Percentiles rank a stretch among this genome's conserved stretches.
These are phyloP conservation scores for Yponomeuta evonymella DNA, from an alignment of 2,888 invertebrate genomes.

Conservation along the genomic window DNA sequence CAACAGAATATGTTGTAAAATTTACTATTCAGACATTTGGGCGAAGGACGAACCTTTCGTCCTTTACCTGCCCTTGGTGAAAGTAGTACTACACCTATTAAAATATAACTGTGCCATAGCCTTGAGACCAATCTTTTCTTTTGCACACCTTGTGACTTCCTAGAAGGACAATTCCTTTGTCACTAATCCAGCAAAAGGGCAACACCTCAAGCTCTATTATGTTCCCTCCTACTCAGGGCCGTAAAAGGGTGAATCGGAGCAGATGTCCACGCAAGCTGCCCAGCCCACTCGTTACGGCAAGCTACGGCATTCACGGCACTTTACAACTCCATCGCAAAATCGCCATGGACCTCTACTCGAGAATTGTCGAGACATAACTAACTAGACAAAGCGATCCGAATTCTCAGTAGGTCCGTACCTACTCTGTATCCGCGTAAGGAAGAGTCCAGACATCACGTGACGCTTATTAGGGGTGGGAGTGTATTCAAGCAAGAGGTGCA, in stretches of 20 bases:
- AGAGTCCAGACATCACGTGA: no score
- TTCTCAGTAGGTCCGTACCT: background rate
- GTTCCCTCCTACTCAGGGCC: background rate
- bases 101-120: background rate
- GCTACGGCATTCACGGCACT: background rate
- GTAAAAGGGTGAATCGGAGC: constrained; percentile 7
- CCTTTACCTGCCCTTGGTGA: no score
- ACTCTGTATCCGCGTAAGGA: background rate
- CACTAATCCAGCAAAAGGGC: background rate
- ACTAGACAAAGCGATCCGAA: background rate
- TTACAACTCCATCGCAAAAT: constrained; percentile 1
- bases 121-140: background rate
- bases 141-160: background rate
- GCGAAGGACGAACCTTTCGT: no score
- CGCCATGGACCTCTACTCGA: constrained; percentile 3
- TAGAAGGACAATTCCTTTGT: constrained; percentile 3
- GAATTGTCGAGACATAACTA: background rate
- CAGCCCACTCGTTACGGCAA: constrained; percentile 8
- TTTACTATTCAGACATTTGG: no score
- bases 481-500: no score
- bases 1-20: no score
- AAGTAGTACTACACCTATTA: no score
- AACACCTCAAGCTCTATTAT: background rate
- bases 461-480: no score
- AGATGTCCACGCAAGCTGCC: constrained; percentile 5